These are phyloP conservation scores for Furnarius figulus DNA, from an alignment of 2,113 vertebrate species.

Conservation along the genomic window DNA sequence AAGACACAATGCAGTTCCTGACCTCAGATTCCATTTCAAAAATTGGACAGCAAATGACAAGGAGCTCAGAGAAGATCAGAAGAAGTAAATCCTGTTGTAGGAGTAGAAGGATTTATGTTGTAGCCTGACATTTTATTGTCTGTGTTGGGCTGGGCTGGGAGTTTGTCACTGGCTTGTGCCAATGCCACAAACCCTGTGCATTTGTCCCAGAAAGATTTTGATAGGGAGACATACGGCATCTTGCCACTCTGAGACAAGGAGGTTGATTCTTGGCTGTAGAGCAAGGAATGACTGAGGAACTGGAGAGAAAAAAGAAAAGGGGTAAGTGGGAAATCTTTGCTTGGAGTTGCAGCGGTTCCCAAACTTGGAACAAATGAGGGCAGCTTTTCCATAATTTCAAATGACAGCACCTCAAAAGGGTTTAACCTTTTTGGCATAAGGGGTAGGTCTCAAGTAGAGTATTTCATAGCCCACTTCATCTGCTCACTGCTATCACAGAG, in stretches of 20 bases:
- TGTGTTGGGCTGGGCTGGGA: not conserved
- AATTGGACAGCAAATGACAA: not conserved
- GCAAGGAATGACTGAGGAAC: not conserved
- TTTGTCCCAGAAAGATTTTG: not conserved
- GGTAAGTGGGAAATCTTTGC: not conserved
- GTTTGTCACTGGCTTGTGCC: not conserved
- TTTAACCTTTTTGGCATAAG: not conserved
- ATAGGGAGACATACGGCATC: not conserved
- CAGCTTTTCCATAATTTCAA: not conserved
- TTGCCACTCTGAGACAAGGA: not conserved
- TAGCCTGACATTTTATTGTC: not conserved
- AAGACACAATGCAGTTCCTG: not conserved
- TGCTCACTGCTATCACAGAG: not conserved
- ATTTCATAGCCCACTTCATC: not conserved
- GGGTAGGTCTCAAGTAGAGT: not conserved
- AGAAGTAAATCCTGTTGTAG: not conserved
- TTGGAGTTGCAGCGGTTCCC: not conserved
- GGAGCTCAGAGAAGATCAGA: not conserved
- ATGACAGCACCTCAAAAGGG: not conserved
- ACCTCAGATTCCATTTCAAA: conserved; percentile 11
- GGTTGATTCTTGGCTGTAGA: not conserved
- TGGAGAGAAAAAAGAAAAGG: not conserved
- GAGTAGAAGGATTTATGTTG: conserved; percentile 3
- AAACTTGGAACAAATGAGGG: not conserved
- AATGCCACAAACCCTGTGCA: not conserved